phyloP scores from a whole-genome alignment of 1,140 invertebrate genomes.

The Notospermus geniculatus region DNA sequence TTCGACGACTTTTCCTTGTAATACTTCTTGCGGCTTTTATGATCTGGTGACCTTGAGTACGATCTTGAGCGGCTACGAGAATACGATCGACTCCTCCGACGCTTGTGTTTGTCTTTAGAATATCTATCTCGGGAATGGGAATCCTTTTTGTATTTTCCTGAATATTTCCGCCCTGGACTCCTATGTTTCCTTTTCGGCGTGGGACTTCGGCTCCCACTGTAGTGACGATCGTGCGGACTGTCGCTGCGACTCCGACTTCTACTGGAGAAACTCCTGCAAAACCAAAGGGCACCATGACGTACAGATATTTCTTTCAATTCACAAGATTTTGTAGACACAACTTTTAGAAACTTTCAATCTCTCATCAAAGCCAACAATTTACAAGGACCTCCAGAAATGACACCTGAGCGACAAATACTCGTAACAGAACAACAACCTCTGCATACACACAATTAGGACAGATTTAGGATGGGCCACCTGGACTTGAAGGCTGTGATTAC shows the following conservation, averaged over 20 bases:
- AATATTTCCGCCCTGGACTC: not conserved
- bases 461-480: no score
- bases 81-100: not conserved
- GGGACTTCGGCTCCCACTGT: not conserved
- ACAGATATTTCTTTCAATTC: not conserved
- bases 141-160: not conserved
- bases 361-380: no score
- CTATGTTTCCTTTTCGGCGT: not conserved
- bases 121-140: not conserved
- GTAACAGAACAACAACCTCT: not conserved
- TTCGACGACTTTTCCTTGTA: conserved; percentile 4
- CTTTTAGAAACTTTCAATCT: no score
- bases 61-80: not conserved
- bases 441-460: not conserved
- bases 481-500: no score
- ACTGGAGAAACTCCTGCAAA: not conserved
- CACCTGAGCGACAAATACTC: no score
- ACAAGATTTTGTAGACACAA: not conserved
- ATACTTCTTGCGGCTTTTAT: not conserved
- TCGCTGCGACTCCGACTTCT: conserved; percentile 4
- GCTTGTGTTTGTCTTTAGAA: not conserved
- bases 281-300: not conserved
- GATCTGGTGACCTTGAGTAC: not conserved
- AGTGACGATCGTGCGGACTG: no score
- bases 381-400: no score